Evolutionary conservation across 1,140 invertebrate genomes (phyloP).

Genomic region (Heliconius melpomene): DNA sequence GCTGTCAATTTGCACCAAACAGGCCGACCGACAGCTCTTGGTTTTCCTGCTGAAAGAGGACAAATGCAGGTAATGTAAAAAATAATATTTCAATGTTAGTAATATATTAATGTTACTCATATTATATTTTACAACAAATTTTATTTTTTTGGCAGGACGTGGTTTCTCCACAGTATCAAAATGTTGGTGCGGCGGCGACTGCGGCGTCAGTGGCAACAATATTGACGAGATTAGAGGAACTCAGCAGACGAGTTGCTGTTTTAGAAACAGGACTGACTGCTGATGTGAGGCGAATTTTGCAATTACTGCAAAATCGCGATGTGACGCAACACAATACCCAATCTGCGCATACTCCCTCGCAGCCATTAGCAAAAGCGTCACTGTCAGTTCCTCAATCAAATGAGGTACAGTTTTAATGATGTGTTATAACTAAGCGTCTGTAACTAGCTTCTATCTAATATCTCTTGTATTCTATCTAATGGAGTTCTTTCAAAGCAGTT

Average conservation of each 20-base stretch:
- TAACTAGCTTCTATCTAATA: neutral
- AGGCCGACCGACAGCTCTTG: slow-evolving; percentile 61
- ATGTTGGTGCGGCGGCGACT: slow-evolving; percentile 60
- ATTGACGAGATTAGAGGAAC: slow-evolving; percentile 83
- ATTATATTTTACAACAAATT: neutral
- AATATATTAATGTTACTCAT: neutral
- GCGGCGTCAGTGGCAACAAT: slow-evolving; percentile 66
- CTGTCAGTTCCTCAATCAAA: slow-evolving; percentile 71
- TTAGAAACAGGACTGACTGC: slow-evolving; percentile 85
- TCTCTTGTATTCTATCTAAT: neutral
- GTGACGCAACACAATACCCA: slow-evolving; percentile 71
- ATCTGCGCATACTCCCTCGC: slow-evolving; percentile 62
- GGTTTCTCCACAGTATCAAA: slow-evolving; percentile 76
- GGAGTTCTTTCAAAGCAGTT: neutral
- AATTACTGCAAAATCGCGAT: slow-evolving; percentile 83
- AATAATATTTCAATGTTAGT: neutral
- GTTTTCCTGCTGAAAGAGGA: slow-evolving; percentile 56
- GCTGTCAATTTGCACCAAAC: slow-evolving; percentile 74
- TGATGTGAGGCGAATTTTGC: slow-evolving; percentile 85
- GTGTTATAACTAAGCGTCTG: neutral
- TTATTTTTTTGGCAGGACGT: slow-evolving; percentile 48
- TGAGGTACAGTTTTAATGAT: slow-evolving; percentile 49
- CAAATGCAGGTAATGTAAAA: slow-evolving; percentile 57
- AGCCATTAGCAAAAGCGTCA: slow-evolving; percentile 69
- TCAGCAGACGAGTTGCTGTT: slow-evolving; percentile 83